These are phyloP conservation scores for Diogma glabrata DNA, from an alignment of 2,888 invertebrate genomes.

Conservation along the genomic window DNA sequence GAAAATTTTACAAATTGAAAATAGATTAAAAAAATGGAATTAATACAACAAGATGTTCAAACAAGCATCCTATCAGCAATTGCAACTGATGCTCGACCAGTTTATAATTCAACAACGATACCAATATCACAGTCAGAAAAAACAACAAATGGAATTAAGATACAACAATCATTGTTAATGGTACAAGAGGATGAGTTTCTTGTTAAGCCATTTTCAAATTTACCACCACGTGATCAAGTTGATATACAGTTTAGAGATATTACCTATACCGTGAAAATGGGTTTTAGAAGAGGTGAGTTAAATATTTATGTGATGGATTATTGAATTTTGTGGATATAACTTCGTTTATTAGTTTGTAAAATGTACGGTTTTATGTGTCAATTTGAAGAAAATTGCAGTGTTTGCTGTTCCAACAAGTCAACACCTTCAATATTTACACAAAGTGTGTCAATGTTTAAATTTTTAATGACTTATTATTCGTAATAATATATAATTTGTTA, in stretches of 20 bases:
- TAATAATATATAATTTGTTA: too few relatives aligned
- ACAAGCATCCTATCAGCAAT: constrained; percentile 14
- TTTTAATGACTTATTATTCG: too few relatives aligned
- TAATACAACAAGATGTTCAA: constrained; percentile 16
- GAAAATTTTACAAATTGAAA: too few relatives aligned
- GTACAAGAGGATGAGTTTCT: constrained; percentile 8
- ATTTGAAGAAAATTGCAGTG: too few relatives aligned
- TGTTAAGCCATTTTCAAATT: constrained; percentile 27
- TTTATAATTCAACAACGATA: constrained; percentile 20
- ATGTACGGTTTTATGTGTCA: too few relatives aligned
- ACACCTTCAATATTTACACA: too few relatives aligned
- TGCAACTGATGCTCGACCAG: constrained; percentile 15
- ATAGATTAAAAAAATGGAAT: constrained; percentile 13
- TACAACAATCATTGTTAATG: too few relatives aligned
- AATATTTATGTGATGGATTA: too few relatives aligned
- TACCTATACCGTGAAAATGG: constrained; percentile 57
- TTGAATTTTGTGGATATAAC: too few relatives aligned
- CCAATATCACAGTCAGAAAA: constrained; percentile 3
- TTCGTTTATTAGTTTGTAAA: too few relatives aligned
- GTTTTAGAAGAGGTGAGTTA: constrained; percentile 59
- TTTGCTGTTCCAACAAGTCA: too few relatives aligned
- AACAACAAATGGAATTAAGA: constrained; percentile 9
- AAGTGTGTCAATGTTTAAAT: too few relatives aligned
- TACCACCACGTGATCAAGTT: constrained; percentile 42
- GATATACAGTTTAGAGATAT: constrained; percentile 66